Evolutionary conservation across 2,113 vertebrate species (phyloP).

Genomic region (Cygnus atratus): DNA sequence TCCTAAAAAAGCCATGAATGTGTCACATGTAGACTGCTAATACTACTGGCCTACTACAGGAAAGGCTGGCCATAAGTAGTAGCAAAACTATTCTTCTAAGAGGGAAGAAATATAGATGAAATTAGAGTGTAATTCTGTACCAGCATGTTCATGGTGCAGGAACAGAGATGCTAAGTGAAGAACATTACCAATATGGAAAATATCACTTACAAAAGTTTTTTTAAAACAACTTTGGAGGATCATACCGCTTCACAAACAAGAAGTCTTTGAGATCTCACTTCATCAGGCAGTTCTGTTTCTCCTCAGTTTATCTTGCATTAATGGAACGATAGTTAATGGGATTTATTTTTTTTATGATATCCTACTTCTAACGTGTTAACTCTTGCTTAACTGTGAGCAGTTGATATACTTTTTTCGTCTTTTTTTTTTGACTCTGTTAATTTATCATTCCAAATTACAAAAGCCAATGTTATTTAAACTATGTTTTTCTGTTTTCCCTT

Average conservation of each 20-base stretch:
- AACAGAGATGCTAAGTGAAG: background rate
- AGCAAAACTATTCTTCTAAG: background rate
- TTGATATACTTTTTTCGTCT: background rate
- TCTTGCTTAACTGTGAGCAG: background rate
- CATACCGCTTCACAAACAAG: background rate
- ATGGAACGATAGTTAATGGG: background rate
- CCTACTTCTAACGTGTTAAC: constrained; percentile 2
- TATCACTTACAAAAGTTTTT: background rate
- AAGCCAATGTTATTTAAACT: background rate
- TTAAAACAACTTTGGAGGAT: background rate
- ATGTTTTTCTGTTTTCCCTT: background rate
- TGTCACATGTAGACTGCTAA: background rate
- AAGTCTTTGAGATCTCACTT: background rate
- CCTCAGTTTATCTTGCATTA: background rate
- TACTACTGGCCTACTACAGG: no score
- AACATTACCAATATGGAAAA: background rate
- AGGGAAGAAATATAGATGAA: background rate
- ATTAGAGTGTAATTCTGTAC: background rate
- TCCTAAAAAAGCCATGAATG: background rate
- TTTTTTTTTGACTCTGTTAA: background rate
- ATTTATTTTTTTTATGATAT: background rate
- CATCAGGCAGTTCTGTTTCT: background rate
- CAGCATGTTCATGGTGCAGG: background rate
- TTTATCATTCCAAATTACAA: background rate
- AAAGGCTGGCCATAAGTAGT: background rate